Evolutionary conservation across 1,140 invertebrate genomes (phyloP).

Genomic region (Trigoniulus corallinus): DNA sequence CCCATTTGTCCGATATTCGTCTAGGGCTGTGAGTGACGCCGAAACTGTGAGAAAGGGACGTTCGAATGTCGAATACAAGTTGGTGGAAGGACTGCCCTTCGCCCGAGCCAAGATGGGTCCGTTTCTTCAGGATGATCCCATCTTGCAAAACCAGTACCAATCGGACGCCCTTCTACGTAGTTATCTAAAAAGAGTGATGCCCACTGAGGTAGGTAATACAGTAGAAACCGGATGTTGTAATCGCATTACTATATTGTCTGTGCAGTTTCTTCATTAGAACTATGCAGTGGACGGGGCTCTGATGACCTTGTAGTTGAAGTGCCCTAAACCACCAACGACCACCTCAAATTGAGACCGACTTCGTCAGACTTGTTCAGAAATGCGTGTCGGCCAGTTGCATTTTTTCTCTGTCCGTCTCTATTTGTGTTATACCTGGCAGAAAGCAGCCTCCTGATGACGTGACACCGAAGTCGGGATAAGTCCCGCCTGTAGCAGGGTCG

Average conservation of each 20-base stretch:
- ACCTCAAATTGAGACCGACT: no score
- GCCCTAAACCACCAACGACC: no score
- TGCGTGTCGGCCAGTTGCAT: background rate
- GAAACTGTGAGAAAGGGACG: no score
- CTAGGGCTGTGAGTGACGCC: no score
- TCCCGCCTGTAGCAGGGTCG: no score
- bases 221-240: no score
- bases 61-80: no score
- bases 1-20: no score
- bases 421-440: conserved; percentile 1
- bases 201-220: conserved; percentile 22
- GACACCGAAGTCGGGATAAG: no score
- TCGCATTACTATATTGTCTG: background rate
- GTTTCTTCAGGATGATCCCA: conserved; percentile 24
- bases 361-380: no score
- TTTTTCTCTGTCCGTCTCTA: background rate
- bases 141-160: conserved; percentile 23
- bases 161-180: conserved; percentile 21
- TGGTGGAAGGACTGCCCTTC: no score
- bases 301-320: background rate
- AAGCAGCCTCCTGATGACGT: no score
- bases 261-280: background rate
- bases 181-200: conserved; percentile 21
- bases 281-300: background rate
- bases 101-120: conserved; percentile 19